phyloP scores from a whole-genome alignment of 2,888 invertebrate genomes.

The Leptogaster cylindrica region DNA sequence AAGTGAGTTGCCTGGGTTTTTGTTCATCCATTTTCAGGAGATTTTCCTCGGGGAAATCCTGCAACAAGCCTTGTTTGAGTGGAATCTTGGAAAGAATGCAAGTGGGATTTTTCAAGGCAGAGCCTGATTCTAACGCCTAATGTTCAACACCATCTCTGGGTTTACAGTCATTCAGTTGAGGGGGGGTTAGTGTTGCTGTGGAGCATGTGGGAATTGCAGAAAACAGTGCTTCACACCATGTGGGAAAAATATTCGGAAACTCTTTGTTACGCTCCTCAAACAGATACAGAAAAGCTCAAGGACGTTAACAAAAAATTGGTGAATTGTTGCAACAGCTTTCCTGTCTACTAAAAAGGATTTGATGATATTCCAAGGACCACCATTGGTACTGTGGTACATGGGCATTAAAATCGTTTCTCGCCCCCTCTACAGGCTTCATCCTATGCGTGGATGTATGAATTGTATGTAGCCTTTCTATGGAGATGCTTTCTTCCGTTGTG shows the following conservation, averaged over 20 bases:
- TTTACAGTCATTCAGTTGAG: conserved; percentile 7
- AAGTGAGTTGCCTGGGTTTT: neutral
- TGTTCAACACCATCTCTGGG: conserved; percentile 6
- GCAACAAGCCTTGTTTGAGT: neutral
- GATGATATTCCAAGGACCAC: conserved; percentile 35
- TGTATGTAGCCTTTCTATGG: neutral
- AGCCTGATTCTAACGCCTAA: conserved; percentile 9
- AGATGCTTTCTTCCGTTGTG: neutral
- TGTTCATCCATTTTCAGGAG: conserved; percentile 4
- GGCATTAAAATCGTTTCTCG: conserved; percentile 5
- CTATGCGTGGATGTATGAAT: conserved; percentile 1
- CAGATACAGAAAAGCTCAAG: conserved; percentile 13
- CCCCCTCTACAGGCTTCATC: neutral
- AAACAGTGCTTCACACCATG: conserved; percentile 15
- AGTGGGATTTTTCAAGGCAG: conserved; percentile 15
- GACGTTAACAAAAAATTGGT: conserved; percentile 27
- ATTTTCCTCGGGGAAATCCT: conserved; percentile 1
- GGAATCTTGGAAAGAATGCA: conserved; percentile 2
- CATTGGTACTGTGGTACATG: neutral
- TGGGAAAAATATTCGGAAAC: conserved; percentile 19
- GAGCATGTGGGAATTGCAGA: conserved; percentile 34
- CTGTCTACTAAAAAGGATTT: conserved; percentile 39
- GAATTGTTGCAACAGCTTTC: conserved; percentile 40
- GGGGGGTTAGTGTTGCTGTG: neutral
- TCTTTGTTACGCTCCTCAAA: neutral